Evolutionary conservation across 1,140 invertebrate genomes (phyloP).

Genomic region (Apolygus lucorum): DNA sequence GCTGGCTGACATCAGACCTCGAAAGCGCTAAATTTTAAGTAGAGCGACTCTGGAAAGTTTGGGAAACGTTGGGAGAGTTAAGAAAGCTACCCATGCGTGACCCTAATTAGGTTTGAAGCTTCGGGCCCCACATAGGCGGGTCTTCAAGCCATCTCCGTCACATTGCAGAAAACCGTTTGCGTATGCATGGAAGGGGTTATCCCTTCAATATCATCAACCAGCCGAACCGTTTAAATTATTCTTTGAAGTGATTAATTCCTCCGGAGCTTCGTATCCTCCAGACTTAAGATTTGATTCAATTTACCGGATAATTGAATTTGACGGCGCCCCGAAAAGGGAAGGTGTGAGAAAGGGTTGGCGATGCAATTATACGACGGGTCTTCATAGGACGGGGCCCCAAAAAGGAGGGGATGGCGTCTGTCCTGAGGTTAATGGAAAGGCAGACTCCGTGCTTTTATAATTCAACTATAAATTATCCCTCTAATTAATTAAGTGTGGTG

Average conservation of each 20-base stretch:
- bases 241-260: neutral
- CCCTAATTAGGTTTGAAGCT: neutral
- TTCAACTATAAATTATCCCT: constrained; percentile 10
- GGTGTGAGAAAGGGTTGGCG: constrained; percentile 1
- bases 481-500: constrained; percentile 15
- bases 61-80: neutral
- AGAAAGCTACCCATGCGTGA: neutral
- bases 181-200: neutral
- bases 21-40: neutral
- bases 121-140: neutral
- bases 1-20: neutral
- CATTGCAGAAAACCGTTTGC: neutral
- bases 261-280: neutral
- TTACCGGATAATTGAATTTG: constrained; percentile 7
- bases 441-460: constrained; percentile 12
- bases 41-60: neutral
- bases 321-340: neutral
- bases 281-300: constrained; percentile 13
- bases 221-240: neutral
- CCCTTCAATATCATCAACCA: neutral
- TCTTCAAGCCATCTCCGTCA: neutral
- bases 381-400: neutral
- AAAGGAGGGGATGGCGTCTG: neutral
- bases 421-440: constrained; percentile 4
- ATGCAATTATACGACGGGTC: neutral